A percentile compares a stretch with the other conserved stretches of the same genome.
Conservation (phyloP, 1,140 invertebrate genomes). For the Drosophila ficusphila region DNA sequence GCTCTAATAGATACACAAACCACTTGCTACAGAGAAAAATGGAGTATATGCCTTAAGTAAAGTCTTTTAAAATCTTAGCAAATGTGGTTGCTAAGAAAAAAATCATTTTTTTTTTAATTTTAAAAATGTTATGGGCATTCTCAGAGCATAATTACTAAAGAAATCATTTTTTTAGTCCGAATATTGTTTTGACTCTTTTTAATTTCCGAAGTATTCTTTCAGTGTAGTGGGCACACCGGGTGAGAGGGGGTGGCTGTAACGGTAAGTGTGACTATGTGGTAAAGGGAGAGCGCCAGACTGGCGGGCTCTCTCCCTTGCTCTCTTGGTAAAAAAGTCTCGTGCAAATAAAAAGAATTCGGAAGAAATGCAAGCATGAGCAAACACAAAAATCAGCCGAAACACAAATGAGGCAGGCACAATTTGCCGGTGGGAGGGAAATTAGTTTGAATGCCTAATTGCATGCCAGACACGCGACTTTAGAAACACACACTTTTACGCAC, state of each 20-base stretch:
- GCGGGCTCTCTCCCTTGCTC: constrained; percentile 25
- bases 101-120: too few relatives aligned
- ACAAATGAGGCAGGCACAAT: constrained; percentile 13
- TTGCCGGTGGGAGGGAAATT: constrained; percentile 45
- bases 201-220: too few relatives aligned
- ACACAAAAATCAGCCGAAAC: constrained; percentile 26
- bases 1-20: constrained; percentile 42
- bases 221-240: background rate
- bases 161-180: too few relatives aligned
- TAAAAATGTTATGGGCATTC: too few relatives aligned
- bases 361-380: constrained; percentile 24
- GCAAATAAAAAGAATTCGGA: constrained; percentile 22
- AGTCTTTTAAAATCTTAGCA: too few relatives aligned
- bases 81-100: too few relatives aligned
- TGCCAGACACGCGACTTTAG: constrained; percentile 78
- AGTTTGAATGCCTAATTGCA: constrained; percentile 77
- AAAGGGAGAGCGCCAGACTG: constrained; percentile 51
- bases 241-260: constrained; percentile 22
- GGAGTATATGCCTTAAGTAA: too few relatives aligned
- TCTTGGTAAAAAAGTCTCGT: constrained; percentile 42
- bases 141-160: too few relatives aligned
- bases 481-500: constrained; percentile 21
- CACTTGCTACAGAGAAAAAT: background rate
- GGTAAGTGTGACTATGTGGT: constrained; percentile 27
- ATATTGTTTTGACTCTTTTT: too few relatives aligned